Evolutionary conservation across 2,888 invertebrate species (phyloP), one percentile per base, ranked within the genome.

Genomic region (Parnassius orleans): DNA sequence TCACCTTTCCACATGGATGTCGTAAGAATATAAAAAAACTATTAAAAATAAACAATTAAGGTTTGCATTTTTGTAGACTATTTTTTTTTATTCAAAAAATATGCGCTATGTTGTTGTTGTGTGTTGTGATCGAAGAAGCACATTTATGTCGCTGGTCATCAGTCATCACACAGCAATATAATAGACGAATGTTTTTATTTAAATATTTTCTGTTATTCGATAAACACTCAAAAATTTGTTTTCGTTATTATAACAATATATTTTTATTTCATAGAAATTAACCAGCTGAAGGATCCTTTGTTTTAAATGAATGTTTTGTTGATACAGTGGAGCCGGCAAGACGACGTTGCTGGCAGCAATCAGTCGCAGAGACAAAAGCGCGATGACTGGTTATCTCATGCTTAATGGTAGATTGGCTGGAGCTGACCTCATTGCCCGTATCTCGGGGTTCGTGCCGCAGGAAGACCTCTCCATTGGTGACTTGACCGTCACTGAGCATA

Each of bases 371-470:
- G 92, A 95, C 72, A 94, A 94, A 78, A 95, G 94, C 64, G 93
- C 93, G 57, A 84, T 94, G 72, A 92, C 92, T 3, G 96, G 96
- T 12, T 94, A 95, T 74, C 92, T 96, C 66, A 92, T 95, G 82
- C 89, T 96, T 58, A 96, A 96, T 77, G 95, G 95, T 9, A 84
- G 93, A 66, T 76, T 93, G 53, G 93, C 95, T 56, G 93, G 93
- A 12, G 92, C 93, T 52, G 91, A 93, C 70, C 91, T 94, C 57
- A 95, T 96, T 87, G 93, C 95, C 69, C 93, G 94, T 73, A 93
- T 97, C 69, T 96, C 97, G 2, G 96, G 96, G 66, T 98, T 97
- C 84, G 94, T 97, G 53, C 97, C 97, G 9, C 98, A 98, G 80
- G 94, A 96, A 69, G 97, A 97, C 84, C 90, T 97, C 71, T 95